Base-by-base conservation (phyloP, 2,888 invertebrate genomes). In the Teinopalpus imperialis region DNA sequence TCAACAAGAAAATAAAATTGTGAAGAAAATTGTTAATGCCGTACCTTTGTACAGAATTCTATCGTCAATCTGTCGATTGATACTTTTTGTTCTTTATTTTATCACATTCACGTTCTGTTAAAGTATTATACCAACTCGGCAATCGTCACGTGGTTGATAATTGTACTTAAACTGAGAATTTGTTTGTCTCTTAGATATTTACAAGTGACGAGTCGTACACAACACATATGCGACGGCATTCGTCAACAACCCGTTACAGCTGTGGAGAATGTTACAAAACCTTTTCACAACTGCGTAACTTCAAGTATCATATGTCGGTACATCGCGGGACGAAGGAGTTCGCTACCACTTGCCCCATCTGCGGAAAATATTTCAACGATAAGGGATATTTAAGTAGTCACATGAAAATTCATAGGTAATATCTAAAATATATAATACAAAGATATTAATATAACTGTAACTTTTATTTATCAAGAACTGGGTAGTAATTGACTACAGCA, bases 241-340 rank as follows among this genome's bases (percentile, higher is more conserved):
- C 69, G 3, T 48, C 64, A 1, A 56, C 73, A 24, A 80, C 87
- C 1, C 93, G 93, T 55, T 93, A 93, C 59, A 66, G 71, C 1
- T 95, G 95, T 69, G 83, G 87, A 12, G 94, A 95, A 55, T 96
- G 95, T 66, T 93, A 92, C 35, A 95, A 95, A 72, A 92, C 93
- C 27, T 96, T 96, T 75, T 95, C 95, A 0, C 95, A 96, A 70
- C 81, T 95, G 40, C 90, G 95, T 27, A 96, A 96, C 79, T 96
- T 93, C 77, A 95, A 95, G 78, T 96, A 96, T 68, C 95, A 96
- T 71, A 80, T 92, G 71, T 95, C 95, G 0, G 92, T 95, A 12
- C 95, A 96, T 71, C 92, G 94, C 37, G 95, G 95, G 1, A 95
- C 95, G 13, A 92, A 93, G 57, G 95, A 95, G 79, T 96, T 95